Evolutionary conservation across 2,113 vertebrate species (phyloP).

Genomic region (Anolis carolinensis): DNA sequence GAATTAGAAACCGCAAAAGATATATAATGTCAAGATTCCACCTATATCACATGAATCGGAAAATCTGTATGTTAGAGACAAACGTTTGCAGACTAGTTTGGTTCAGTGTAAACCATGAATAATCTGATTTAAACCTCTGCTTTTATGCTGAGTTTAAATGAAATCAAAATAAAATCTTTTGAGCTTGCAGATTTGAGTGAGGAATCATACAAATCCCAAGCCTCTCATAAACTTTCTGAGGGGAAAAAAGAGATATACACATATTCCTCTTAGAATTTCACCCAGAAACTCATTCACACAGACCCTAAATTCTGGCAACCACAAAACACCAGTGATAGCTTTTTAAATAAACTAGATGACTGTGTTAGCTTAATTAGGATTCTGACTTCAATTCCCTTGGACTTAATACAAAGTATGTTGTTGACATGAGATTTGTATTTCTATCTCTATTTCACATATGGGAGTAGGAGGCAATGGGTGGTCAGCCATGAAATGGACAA

Average conservation of each 20-base stretch:
- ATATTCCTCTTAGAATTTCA: neutral
- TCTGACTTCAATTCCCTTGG: neutral
- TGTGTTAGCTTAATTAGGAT: neutral
- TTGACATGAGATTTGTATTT: neutral
- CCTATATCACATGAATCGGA: neutral
- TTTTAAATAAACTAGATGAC: neutral
- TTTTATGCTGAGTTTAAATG: neutral
- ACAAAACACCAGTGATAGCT: neutral
- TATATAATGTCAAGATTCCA: neutral
- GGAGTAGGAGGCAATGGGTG: neutral
- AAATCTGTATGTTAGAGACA: neutral
- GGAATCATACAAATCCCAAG: neutral
- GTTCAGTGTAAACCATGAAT: constrained; percentile 15
- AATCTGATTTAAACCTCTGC: constrained; percentile 11
- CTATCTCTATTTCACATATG: constrained; percentile 5
- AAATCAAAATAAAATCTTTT: neutral
- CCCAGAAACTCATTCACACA: neutral
- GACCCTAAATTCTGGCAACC: neutral
- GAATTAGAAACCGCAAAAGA: neutral
- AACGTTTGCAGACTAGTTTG: neutral
- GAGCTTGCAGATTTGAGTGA: neutral
- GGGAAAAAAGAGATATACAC: neutral
- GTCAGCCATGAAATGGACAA: constrained; percentile 12
- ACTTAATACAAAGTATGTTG: neutral
- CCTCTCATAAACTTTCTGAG: neutral